Evolutionary conservation across 2,888 invertebrate species (phyloP), one percentile per base, ranked within the genome.

Genomic region (Crossocerus cetratus): DNA sequence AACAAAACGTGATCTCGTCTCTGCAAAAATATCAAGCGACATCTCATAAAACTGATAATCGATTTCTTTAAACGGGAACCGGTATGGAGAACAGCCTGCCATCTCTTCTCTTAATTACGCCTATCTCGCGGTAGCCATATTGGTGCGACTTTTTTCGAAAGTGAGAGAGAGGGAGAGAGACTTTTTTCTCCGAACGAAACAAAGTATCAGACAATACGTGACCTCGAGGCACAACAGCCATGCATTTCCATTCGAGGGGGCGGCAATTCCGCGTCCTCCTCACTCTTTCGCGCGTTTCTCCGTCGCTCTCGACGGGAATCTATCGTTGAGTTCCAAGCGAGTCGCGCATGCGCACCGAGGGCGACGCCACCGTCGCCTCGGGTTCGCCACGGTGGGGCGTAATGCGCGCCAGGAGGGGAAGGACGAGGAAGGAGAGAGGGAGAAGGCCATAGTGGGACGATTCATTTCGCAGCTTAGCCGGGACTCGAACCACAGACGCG

Each of bases 401-500:
- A n/a, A n/a, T n/a, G n/a, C n/a, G n/a, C n/a, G n/a, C n/a, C n/a
- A n/a, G n/a, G n/a, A n/a, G n/a, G n/a, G n/a, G n/a, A n/a, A n/a
- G 4, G 18, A n/a, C 63, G 23, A 67, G 71, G 72, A 5, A 57
- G 65, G 62, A 60, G 32, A 32, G 77, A 68, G 68, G 69, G 68
- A 74, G 75, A 61, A 83, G 85, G 86, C 87, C 80, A 80, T 80
- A 73, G 65, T 56, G 63, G 84, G 84, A 86, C 84, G 85, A 84
- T 80, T 84, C 79, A 80, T 84, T 84, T 77, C 77, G 72, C 64
- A 80, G 78, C 75, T 87, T 90, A 90, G 90, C 89, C 82, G 85
- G 86, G 90, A 90, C 89, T 84, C 90, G 84, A 90, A 90, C 90
- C 90, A 82, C 64, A 72, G 80, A 76, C 72, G 76, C 65, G 87